phyloP scores from a whole-genome alignment of 53 echinoderm and acorn worm species.

The Holothuria scabra region DNA sequence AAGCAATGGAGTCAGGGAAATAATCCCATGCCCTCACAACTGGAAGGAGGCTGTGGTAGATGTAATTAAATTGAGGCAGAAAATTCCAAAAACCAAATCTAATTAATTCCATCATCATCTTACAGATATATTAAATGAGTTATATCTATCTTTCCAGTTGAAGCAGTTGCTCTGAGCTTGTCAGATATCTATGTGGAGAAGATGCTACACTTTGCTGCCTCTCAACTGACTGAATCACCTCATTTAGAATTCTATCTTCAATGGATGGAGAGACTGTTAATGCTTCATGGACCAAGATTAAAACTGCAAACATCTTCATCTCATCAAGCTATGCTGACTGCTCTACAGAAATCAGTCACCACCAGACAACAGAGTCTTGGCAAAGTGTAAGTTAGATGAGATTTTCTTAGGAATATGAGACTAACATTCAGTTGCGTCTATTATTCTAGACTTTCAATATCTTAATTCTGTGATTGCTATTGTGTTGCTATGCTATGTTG shows the following conservation, averaged over 20 bases:
- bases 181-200: slow-evolving; percentile 80
- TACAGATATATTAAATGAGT: too few relatives aligned
- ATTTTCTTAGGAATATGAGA: too few relatives aligned
- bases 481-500: too few relatives aligned
- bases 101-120: too few relatives aligned
- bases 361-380: slow-evolving; percentile 76
- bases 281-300: slow-evolving; percentile 75
- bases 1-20: too few relatives aligned
- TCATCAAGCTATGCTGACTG: slow-evolving; percentile 82
- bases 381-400: slow-evolving; percentile 67
- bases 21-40: too few relatives aligned
- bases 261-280: slow-evolving; percentile 79
- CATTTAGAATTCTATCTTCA: slow-evolving; percentile 90
- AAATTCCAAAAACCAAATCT: too few relatives aligned
- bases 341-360: slow-evolving; percentile 81
- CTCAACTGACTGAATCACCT: slow-evolving; percentile 73
- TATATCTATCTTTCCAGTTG: slow-evolving; percentile 60
- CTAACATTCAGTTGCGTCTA: too few relatives aligned
- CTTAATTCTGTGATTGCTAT: too few relatives aligned
- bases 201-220: slow-evolving; percentile 82
- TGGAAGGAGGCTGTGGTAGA: too few relatives aligned
- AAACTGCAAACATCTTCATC: slow-evolving; percentile 68
- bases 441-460: too few relatives aligned
- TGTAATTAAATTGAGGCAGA: too few relatives aligned
- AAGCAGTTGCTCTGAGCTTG: slow-evolving; percentile 69